Conservation (phyloP, 2,797 vertebrate species). For the Poeciliopsis infans region DNA sequence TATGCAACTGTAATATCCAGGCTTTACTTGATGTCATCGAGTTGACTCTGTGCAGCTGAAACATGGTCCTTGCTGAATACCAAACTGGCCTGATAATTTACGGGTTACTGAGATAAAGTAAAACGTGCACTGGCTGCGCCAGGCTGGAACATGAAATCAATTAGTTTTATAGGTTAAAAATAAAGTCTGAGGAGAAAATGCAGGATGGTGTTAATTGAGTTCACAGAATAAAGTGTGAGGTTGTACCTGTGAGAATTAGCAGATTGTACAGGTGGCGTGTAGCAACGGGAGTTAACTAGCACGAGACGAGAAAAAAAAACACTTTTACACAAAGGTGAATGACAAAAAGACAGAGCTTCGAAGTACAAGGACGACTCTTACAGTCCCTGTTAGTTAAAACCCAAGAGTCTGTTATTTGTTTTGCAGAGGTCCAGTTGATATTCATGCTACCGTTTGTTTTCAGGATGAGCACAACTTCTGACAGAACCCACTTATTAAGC, state of each 20-base stretch:
- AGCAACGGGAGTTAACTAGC: slow-evolving; percentile 68
- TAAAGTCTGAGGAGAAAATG: slow-evolving; percentile 71
- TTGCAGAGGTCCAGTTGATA: not conserved
- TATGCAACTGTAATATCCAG: slow-evolving; percentile 16
- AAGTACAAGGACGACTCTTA: not conserved
- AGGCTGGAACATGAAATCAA: slow-evolving; percentile 75
- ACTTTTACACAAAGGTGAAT: slow-evolving; percentile 34
- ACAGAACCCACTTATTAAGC: not conserved
- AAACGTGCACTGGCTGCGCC: slow-evolving; percentile 32
- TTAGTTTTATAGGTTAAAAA: slow-evolving; percentile 81
- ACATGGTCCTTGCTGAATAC: slow-evolving; percentile 35
- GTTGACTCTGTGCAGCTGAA: slow-evolving; percentile 25
- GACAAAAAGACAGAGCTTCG: slow-evolving; percentile 23
- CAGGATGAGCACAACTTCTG: not conserved
- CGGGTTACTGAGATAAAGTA: slow-evolving; percentile 47
- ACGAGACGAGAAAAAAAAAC: slow-evolving; percentile 28
- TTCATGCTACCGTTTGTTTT: not conserved
- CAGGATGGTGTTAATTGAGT: slow-evolving; percentile 84
- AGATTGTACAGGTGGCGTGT: slow-evolving; percentile 60
- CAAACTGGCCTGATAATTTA: slow-evolving; percentile 54
- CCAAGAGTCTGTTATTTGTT: not conserved
- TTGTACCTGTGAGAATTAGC: slow-evolving; percentile 82
- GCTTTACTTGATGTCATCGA: slow-evolving; percentile 35
- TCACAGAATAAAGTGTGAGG: slow-evolving; percentile 80
- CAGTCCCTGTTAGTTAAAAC: not conserved